Percentiles rank a stretch among this genome's conserved stretches.
phyloP scores from a whole-genome alignment of 2,113 vertebrate genomes.

The Tinamus guttatus region DNA sequence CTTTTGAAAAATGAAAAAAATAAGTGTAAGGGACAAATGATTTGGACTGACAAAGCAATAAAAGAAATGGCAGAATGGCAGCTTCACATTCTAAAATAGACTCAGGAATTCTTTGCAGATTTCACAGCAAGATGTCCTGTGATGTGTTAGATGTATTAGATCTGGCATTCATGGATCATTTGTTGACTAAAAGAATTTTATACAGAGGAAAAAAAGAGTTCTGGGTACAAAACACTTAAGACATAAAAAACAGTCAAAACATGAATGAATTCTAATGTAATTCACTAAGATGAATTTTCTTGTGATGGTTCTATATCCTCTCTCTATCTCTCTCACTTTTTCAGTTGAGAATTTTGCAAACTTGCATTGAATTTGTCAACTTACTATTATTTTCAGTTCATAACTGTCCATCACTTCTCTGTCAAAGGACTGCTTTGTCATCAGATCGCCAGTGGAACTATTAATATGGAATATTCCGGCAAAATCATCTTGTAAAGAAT shows the following conservation, averaged over 20 bases:
- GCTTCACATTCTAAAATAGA: neutral
- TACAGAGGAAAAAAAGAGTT: neutral
- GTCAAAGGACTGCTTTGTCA: conserved; percentile 36
- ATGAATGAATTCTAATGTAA: neutral
- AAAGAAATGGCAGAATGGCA: neutral
- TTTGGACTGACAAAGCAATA: neutral
- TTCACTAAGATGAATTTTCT: neutral
- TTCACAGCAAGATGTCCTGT: neutral
- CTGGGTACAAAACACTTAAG: neutral
- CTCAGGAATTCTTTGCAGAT: neutral
- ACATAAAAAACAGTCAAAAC: neutral
- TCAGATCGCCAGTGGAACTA: conserved; percentile 51
- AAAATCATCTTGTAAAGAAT: conserved; percentile 66
- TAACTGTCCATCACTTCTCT: conserved; percentile 55
- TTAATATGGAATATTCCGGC: conserved; percentile 34
- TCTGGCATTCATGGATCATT: neutral
- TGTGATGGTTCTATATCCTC: neutral
- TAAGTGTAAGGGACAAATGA: neutral
- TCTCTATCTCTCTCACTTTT: neutral
- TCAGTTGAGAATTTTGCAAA: neutral
- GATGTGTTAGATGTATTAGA: neutral
- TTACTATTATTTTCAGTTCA: conserved; percentile 62
- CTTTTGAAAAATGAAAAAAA: neutral
- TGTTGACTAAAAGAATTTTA: neutral
- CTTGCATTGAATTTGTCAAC: neutral